Percentiles rank a stretch among this genome's conserved stretches.
Conservation (phyloP, 2,113 vertebrate genomes). For the Atrichornis clamosus region DNA sequence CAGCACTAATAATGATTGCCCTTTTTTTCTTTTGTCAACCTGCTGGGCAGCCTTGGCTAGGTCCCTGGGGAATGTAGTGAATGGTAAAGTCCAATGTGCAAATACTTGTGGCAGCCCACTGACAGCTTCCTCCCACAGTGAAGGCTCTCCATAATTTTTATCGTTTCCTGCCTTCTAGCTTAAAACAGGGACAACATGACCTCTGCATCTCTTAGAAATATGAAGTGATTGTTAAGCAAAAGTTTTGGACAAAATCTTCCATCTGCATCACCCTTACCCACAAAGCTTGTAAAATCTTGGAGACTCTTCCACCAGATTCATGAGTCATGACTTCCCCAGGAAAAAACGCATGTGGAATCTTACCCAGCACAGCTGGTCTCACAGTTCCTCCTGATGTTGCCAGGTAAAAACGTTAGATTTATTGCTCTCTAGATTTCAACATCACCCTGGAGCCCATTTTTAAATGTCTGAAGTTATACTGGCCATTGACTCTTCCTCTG, state of each 20-base stretch:
- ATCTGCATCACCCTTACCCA: background rate
- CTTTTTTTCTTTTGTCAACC: background rate
- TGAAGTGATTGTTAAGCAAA: background rate
- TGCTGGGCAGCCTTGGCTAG: background rate
- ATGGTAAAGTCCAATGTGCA: background rate
- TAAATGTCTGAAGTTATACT: background rate
- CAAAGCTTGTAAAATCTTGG: background rate
- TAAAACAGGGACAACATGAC: background rate
- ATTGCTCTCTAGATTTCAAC: background rate
- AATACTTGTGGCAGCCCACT: background rate
- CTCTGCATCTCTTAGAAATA: background rate
- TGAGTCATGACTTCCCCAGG: background rate
- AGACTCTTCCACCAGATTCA: background rate
- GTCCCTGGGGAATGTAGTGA: background rate
- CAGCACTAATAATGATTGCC: background rate
- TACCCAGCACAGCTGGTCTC: background rate
- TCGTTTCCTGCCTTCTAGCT: background rate
- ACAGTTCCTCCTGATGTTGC: background rate
- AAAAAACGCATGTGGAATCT: background rate
- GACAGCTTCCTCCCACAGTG: background rate
- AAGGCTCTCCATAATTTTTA: background rate
- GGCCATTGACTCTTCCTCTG: background rate
- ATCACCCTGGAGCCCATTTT: background rate
- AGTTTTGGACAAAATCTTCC: background rate
- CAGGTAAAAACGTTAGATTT: background rate